These are phyloP conservation scores for Taxidea taxus DNA, from an alignment of 2,113 vertebrate species.

Conservation along the genomic window DNA sequence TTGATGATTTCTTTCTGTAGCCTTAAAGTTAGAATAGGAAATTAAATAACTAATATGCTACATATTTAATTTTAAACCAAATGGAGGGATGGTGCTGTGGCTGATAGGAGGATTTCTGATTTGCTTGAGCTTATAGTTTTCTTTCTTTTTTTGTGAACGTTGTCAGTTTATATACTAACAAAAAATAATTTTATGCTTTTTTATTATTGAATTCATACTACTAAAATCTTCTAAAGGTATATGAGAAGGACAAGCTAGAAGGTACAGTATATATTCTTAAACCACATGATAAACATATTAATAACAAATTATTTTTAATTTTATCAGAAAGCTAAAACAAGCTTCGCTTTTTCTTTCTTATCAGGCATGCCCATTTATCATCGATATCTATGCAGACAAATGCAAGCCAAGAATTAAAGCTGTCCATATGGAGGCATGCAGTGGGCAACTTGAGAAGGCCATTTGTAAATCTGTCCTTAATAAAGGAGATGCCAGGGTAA, in stretches of 20 bases:
- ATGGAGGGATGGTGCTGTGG: not conserved
- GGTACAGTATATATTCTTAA: not conserved
- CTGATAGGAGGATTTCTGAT: not conserved
- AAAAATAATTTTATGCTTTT: not conserved
- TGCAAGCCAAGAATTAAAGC: constrained; percentile 86
- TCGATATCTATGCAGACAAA: constrained; percentile 87
- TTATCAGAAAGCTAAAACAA: not conserved
- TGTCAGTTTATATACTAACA: not conserved
- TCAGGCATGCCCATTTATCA: constrained; percentile 93
- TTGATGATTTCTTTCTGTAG: constrained; percentile 31
- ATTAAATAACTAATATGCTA: not conserved
- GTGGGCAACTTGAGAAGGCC: constrained; percentile 87
- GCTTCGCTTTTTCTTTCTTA: not conserved
- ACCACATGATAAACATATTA: not conserved
- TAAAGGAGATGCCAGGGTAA: constrained; percentile 83
- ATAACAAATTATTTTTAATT: constrained; percentile 23
- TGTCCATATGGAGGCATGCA: constrained; percentile 82
- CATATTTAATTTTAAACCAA: not conserved
- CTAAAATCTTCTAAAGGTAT: not conserved
- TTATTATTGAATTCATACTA: not conserved
- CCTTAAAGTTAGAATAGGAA: constrained; percentile 26
- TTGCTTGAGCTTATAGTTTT: not conserved
- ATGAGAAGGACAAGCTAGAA: not conserved
- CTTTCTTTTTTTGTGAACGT: not conserved
- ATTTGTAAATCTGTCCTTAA: constrained; percentile 87